Percentiles rank a stretch among this genome's conserved stretches.
phyloP scores from a whole-genome alignment of 2,113 vertebrate genomes.

The Smithornis capensis region DNA sequence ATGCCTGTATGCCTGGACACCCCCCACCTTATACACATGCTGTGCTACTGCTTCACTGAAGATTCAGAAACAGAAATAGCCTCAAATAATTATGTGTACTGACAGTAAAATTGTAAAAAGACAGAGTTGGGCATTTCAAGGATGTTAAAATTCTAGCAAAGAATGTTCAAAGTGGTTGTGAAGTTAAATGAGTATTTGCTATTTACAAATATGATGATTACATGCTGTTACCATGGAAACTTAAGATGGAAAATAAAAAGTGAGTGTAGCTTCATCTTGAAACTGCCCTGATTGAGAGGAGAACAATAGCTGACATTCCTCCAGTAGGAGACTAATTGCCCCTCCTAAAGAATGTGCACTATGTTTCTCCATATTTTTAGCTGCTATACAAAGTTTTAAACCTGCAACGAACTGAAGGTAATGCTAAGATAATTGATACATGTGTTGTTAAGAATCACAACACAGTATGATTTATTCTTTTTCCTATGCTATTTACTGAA shows the following conservation, averaged over 20 bases:
- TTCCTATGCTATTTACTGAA: neutral
- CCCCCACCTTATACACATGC: neutral
- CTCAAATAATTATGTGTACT: neutral
- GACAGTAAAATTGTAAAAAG: neutral
- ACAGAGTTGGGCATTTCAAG: neutral
- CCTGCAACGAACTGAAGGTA: neutral
- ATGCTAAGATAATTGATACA: neutral
- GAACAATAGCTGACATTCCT: constrained; percentile 31
- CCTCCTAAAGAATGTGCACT: neutral
- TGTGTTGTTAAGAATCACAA: neutral
- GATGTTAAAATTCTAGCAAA: neutral
- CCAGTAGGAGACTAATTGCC: neutral
- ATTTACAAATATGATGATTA: constrained; percentile 47
- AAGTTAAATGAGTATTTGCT: constrained; percentile 33
- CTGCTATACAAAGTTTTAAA: neutral
- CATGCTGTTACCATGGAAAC: constrained; percentile 36
- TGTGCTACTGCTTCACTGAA: neutral
- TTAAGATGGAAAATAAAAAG: constrained; percentile 9
- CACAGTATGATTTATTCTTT: neutral
- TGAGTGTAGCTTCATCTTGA: constrained; percentile 14
- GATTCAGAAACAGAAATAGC: neutral
- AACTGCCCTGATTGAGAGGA: neutral
- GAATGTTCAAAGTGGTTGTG: neutral
- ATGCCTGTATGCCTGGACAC: neutral
- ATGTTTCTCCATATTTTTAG: constrained; percentile 4